These are phyloP conservation scores for Hydractinia echinata DNA, from an alignment of 30 jellyfish, hydroid and myxozoan genomes.

Conservation along the genomic window DNA sequence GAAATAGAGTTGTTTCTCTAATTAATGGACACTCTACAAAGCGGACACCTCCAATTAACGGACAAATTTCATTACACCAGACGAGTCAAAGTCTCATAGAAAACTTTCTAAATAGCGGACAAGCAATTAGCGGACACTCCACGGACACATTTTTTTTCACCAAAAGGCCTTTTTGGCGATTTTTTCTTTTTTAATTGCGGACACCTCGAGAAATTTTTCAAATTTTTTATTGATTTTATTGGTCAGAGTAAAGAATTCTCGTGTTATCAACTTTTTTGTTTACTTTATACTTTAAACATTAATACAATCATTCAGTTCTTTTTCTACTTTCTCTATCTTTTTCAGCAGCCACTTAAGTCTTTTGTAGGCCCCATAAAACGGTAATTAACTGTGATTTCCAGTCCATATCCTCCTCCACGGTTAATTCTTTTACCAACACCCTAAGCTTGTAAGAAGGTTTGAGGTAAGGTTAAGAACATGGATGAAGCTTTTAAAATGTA, in stretches of 20 bases:
- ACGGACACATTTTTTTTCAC: too few species aligned
- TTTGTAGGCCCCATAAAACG: not conserved
- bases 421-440: conserved; percentile 10
- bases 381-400: conserved; percentile 3
- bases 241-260: not conserved
- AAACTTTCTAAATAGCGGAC: too few species aligned
- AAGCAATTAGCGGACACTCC: too few species aligned
- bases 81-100: too few species aligned
- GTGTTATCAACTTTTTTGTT: not conserved
- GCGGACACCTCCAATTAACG: too few species aligned
- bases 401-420: conserved; percentile 16
- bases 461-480: conserved; percentile 8
- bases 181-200: too few species aligned
- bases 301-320: not conserved
- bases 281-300: not conserved
- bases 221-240: too few species aligned
- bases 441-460: not conserved
- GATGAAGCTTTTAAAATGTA: conserved; percentile 11
- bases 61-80: too few species aligned
- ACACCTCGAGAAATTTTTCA: too few species aligned
- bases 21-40: too few species aligned
- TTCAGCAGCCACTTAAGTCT: not conserved
- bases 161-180: too few species aligned
- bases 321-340: not conserved
- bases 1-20: too few species aligned